Base-by-base conservation (phyloP, 1,140 invertebrate species). In the Epicauta chinensis region DNA sequence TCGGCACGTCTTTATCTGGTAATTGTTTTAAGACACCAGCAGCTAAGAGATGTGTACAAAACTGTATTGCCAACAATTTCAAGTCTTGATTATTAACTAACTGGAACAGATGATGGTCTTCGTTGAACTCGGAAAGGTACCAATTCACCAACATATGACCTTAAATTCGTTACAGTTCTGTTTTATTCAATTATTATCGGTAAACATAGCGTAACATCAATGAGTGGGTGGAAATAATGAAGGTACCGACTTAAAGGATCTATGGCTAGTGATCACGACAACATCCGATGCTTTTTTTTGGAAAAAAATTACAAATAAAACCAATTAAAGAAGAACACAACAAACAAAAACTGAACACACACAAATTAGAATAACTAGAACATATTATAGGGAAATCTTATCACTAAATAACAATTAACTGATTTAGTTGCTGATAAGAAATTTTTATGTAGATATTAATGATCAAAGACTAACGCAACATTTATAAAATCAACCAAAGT, bases 141-240 rank as follows among this genome's bases (percentile, higher is more conserved):
- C 91, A 93, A 67, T 91, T 89, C 39, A 93, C 75, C 56, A 96
- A 76, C 84, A 93, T 91, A 73, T 93, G 84, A 67, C 91, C 92
- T 94, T 73, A 64, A 53, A 53, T 34, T 23, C 7, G 23, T 23
- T 5, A n/a, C n/a, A n/a, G n/a, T n/a, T 42, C 6, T 42, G 40
- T 17, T 42, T 17, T 29, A 4, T 29, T 37, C 13, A 4, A 35
- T 46, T 7, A 23, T n/a, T 16, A 10, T 23, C 16, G 12, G 15
- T 32, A 23, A 31, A 31, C n/a, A 11, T 31, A 13, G n/a, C 11
- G 16, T 45, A 45, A 29, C 12, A 31, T 29, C 3, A 31, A 13
- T 4, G 3, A 11, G 16, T 43, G 9, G 9, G 44, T 30, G 12
- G 35, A 47, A 47, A 35, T 36, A 5, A 13, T 29, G 5, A 11